phyloP scores from a whole-genome alignment of 2,888 invertebrate species.

The Xanthostigma xanthostigma region DNA sequence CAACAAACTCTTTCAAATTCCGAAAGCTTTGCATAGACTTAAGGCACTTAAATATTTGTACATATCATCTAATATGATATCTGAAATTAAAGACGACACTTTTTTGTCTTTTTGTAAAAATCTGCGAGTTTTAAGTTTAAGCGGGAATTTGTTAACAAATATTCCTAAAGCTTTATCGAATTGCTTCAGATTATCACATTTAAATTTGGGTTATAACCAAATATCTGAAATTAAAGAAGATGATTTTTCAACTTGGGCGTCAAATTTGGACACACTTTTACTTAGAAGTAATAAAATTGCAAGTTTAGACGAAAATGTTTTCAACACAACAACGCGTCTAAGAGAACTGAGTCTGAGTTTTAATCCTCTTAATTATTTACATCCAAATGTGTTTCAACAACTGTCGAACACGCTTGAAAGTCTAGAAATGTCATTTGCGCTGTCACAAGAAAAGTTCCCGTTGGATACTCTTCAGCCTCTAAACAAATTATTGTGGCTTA shows the following conservation, averaged over 20 bases:
- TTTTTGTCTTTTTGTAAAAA: slow-evolving; percentile 39
- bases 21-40: slow-evolving; percentile 51
- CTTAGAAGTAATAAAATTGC: slow-evolving; percentile 74
- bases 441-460: slow-evolving; percentile 64
- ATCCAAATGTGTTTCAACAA: slow-evolving; percentile 64
- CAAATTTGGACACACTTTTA: slow-evolving; percentile 62
- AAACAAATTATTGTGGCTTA: slow-evolving; percentile 63
- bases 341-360: slow-evolving; percentile 84
- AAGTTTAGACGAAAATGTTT: slow-evolving; percentile 51
- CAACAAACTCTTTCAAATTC: slow-evolving; percentile 55
- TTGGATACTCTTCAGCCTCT: slow-evolving; percentile 63
- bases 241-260: slow-evolving; percentile 67
- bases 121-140: slow-evolving; percentile 62
- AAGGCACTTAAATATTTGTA: slow-evolving; percentile 64
- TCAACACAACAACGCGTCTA: slow-evolving; percentile 56
- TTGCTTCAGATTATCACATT: slow-evolving; percentile 61
- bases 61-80: slow-evolving; percentile 62
- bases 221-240: slow-evolving; percentile 61
- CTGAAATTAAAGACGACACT: slow-evolving; percentile 45
- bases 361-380: slow-evolving; percentile 72
- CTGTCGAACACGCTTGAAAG: slow-evolving; percentile 62
- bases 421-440: slow-evolving; percentile 72
- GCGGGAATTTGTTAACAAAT: slow-evolving; percentile 62
- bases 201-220: slow-evolving; percentile 78
- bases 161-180: slow-evolving; percentile 57